These are phyloP conservation scores for Upupa epops DNA, from an alignment of 2,113 vertebrate genomes.

Conservation along the genomic window DNA sequence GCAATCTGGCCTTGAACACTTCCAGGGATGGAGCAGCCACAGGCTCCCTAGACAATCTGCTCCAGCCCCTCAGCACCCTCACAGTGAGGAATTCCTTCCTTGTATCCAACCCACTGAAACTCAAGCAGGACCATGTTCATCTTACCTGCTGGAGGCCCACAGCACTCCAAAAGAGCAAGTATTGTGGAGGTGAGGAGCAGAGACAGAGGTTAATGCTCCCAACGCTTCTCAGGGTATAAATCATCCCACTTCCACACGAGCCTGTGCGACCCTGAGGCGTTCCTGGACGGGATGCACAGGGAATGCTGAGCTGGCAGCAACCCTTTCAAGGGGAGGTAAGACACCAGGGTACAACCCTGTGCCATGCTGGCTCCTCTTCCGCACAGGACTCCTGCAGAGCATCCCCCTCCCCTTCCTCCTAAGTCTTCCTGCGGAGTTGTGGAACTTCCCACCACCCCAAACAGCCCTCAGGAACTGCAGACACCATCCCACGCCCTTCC, in stretches of 20 bases:
- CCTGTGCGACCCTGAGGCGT: neutral
- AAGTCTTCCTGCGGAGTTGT: fast-evolving
- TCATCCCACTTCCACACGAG: neutral
- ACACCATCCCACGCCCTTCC: neutral
- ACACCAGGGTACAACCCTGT: neutral
- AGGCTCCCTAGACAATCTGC: neutral
- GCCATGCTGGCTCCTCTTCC: neutral
- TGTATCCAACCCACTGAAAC: neutral
- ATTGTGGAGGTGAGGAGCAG: neutral
- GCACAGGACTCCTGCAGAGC: neutral
- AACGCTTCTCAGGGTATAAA: fast-evolving
- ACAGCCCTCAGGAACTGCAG: neutral
- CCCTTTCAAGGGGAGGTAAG: neutral
- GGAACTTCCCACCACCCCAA: neutral
- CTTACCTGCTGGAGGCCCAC: neutral
- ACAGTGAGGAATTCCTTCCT: neutral
- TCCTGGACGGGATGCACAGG: neutral
- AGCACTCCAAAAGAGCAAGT: neutral
- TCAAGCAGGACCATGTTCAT: neutral
- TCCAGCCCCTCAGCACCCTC: neutral
- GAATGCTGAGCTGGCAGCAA: neutral
- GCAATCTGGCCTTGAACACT: neutral
- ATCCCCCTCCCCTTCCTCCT: neutral
- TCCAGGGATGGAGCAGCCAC: neutral
- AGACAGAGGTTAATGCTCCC: neutral